Evolutionary conservation across 2,113 vertebrate species (phyloP), one percentile per base, ranked within the genome.

Genomic region (Columba janthina): DNA sequence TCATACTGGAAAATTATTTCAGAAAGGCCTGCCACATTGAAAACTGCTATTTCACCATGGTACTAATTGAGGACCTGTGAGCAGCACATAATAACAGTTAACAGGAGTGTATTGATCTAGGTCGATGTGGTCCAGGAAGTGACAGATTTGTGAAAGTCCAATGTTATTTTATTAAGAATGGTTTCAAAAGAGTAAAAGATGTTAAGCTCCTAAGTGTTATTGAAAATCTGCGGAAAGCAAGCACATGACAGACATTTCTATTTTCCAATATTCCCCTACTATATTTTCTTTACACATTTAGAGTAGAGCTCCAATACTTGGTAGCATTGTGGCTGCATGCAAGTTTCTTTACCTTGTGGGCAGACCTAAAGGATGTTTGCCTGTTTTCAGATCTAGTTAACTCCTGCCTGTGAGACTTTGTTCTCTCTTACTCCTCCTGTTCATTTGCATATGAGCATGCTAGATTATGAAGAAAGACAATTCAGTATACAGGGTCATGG

Each of bases 1-100:
- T 65, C 42, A 28, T 93, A 60, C 78, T 94, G 80, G 75, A 93
- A 96, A 94, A 96, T 91, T 79, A 93, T 91, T 95, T 93, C 85
- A 77, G 79, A 90, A 73, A 85, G 67, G 38, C 32, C 34, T 80
- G 38, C 67, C 85, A 70, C 34, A 46, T 76, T 91, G 81, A 80
- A 91, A 94, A 95, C 56, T 91, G 74, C 56, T 56, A 22, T 94
- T 96, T 96, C 89, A 93, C 82, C 78, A 51, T 88, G 58, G 16
- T 93, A 31, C 48, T 92, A 85, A 88, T 89, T 69, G 53, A 95
- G 32, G 67, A 71, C 48, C 60, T 83, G 93, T 36, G 71, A 95
- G 88, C 71, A 93, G 60, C 6, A 1, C 60, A 84, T 92, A 96
- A 93, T 92, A 92, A 76, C 75, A 73, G 74, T 91, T 93, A 93